phyloP scores from a whole-genome alignment of 1,140 invertebrate genomes.

The Procambarus virginalis region DNA sequence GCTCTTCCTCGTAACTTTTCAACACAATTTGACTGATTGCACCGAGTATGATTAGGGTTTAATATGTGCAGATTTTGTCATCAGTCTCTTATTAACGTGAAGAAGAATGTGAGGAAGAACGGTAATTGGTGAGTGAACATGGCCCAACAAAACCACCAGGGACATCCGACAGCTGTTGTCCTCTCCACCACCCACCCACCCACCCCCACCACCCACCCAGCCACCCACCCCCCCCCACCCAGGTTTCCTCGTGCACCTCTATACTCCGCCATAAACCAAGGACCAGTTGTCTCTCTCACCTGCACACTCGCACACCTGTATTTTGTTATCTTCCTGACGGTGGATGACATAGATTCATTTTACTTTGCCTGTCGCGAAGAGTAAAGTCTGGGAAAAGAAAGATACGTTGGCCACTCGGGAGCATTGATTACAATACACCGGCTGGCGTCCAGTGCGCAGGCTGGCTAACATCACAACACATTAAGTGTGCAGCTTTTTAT shows the following conservation, averaged over 20 bases:
- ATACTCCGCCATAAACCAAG: too few relatives aligned
- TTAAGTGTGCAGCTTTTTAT: neutral
- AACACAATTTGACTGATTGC: neutral
- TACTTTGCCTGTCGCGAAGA: neutral
- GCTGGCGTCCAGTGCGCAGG: slow-evolving; percentile 6
- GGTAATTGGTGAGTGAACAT: neutral
- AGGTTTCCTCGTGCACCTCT: too few relatives aligned
- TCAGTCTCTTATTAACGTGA: neutral
- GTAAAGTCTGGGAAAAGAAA: neutral
- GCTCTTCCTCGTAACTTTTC: neutral
- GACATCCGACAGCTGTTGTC: slow-evolving; percentile 2
- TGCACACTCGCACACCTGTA: too few relatives aligned
- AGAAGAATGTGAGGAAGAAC: neutral
- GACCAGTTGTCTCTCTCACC: too few relatives aligned
- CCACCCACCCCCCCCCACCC: too few relatives aligned
- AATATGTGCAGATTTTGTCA: neutral
- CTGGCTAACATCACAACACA: neutral
- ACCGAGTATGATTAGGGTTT: neutral
- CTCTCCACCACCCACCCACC: too few relatives aligned
- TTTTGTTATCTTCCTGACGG: neutral
- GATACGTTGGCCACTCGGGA: neutral
- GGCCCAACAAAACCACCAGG: neutral
- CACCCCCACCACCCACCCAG: too few relatives aligned
- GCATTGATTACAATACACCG: slow-evolving; percentile 1
- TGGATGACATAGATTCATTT: neutral